phyloP scores from a whole-genome alignment of 2,797 vertebrate species.

The Gouania willdenowi region DNA sequence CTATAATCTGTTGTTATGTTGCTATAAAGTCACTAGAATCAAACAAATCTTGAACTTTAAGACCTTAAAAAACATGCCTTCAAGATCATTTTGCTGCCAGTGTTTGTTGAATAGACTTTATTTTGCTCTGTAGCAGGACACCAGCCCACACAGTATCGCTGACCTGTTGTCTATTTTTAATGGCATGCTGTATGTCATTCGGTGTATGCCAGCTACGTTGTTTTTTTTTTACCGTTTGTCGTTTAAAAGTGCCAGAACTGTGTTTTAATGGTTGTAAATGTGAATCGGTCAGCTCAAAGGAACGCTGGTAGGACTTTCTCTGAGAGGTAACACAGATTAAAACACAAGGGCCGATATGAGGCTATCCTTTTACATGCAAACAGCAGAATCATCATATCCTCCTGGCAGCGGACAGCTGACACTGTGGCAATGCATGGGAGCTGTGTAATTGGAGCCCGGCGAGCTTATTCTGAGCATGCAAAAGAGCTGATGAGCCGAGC shows the following conservation, averaged over 20 bases:
- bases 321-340: conserved; percentile 56
- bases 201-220: background rate
- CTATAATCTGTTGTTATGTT: too few relatives aligned
- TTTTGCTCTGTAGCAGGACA: conserved; percentile 19
- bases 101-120: too few relatives aligned
- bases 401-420: conserved; percentile 69
- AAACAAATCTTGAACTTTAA: too few relatives aligned
- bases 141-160: conserved; percentile 9
- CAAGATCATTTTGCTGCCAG: too few relatives aligned
- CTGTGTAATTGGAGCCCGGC: conserved; percentile 70
- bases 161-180: background rate
- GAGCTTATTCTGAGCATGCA: conserved; percentile 76
- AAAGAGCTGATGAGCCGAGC: conserved; percentile 65
- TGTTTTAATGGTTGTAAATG: conserved; percentile 29
- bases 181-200: background rate
- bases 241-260: conserved; percentile 8
- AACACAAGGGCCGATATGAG: conserved; percentile 56
- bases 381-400: conserved; percentile 75
- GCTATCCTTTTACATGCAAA: conserved; percentile 71
- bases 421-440: conserved; percentile 71
- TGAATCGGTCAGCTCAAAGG: background rate
- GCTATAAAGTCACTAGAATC: too few relatives aligned
- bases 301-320: conserved; percentile 25
- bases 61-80: too few relatives aligned
- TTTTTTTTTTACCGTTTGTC: background rate